phyloP scores from a whole-genome alignment of 92 coral and sea anemone species.

The Chrysogorgia sp. region DNA sequence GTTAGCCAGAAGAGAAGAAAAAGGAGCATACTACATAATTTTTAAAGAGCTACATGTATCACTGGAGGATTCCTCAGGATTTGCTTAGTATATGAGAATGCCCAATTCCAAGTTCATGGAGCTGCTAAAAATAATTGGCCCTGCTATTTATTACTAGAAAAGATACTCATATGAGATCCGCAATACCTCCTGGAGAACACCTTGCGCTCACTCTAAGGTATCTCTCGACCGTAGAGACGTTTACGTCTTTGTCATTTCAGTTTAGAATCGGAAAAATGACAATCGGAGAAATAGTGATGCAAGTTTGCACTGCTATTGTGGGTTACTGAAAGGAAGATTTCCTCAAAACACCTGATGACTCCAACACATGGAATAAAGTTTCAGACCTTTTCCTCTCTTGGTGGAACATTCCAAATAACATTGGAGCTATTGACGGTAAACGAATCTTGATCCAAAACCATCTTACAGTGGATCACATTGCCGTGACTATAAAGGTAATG shows the following conservation, averaged over 20 bases:
- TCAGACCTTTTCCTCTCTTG: slow-evolving; percentile 42
- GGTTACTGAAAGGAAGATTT: neutral
- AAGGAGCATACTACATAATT: too few relatives aligned
- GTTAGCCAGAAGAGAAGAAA: too few relatives aligned
- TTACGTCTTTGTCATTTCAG: too few relatives aligned
- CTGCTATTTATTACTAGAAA: slow-evolving; percentile 24
- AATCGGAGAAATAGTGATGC: too few relatives aligned
- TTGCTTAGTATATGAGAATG: slow-evolving; percentile 38
- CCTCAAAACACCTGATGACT: slow-evolving; percentile 52
- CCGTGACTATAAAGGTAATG: slow-evolving; percentile 62
- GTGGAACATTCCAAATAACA: slow-evolving; percentile 65
- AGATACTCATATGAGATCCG: slow-evolving; percentile 46
- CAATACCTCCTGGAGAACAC: slow-evolving; percentile 24
- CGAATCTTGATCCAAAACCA: slow-evolving; percentile 59
- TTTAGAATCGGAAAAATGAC: too few relatives aligned
- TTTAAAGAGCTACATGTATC: slow-evolving; percentile 26
- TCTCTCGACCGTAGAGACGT: too few relatives aligned
- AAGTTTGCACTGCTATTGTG: too few relatives aligned
- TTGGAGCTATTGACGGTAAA: slow-evolving; percentile 63
- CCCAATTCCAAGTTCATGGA: slow-evolving; percentile 17
- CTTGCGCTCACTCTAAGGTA: too few relatives aligned
- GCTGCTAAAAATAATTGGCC: slow-evolving; percentile 12
- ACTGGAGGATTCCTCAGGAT: slow-evolving; percentile 23
- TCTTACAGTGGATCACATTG: slow-evolving; percentile 58
- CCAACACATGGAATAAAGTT: slow-evolving; percentile 53